These are phyloP conservation scores for Anguilla obscura DNA, from an alignment of 2,797 vertebrate genomes.

Conservation along the genomic window DNA sequence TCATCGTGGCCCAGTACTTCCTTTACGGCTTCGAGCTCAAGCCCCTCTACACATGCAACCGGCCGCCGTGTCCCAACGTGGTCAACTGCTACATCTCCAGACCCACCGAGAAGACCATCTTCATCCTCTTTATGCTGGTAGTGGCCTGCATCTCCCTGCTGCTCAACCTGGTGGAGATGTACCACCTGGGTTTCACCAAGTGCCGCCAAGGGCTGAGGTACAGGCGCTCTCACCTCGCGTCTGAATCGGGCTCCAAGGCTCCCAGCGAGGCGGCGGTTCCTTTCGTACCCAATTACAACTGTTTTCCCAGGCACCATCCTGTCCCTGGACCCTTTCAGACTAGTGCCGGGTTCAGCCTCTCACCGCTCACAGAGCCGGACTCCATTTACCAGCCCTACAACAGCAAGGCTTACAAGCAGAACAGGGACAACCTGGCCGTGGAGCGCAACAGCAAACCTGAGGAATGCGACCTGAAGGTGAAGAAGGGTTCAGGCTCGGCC, in stretches of 20 bases:
- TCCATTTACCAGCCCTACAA: constrained; percentile 65
- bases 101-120: constrained; percentile 87
- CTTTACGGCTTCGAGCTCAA: constrained; percentile 85
- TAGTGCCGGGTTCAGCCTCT: constrained; percentile 64
- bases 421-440: constrained; percentile 79
- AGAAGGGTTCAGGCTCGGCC: constrained; percentile 52
- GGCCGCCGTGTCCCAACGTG: constrained; percentile 82
- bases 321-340: constrained; percentile 58
- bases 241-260: constrained; percentile 44
- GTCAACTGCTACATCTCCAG: constrained; percentile 89
- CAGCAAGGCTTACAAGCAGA: constrained; percentile 77
- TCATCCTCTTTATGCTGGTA: constrained; percentile 86
- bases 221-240: constrained; percentile 46
- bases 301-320: constrained; percentile 60
- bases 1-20: constrained; percentile 84
- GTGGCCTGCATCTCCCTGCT: constrained; percentile 83
- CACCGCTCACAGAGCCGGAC: constrained; percentile 60
- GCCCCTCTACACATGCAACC: constrained; percentile 83
- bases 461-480: constrained; percentile 55
- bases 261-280: constrained; percentile 60
- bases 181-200: constrained; percentile 82
- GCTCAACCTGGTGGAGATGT: constrained; percentile 87
- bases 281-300: constrained; percentile 68
- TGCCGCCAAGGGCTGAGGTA: constrained; percentile 71
- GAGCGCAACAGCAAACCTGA: constrained; percentile 72